Conservation (phyloP, 2,797 vertebrate species). For the Acestrorhynchus altus region DNA sequence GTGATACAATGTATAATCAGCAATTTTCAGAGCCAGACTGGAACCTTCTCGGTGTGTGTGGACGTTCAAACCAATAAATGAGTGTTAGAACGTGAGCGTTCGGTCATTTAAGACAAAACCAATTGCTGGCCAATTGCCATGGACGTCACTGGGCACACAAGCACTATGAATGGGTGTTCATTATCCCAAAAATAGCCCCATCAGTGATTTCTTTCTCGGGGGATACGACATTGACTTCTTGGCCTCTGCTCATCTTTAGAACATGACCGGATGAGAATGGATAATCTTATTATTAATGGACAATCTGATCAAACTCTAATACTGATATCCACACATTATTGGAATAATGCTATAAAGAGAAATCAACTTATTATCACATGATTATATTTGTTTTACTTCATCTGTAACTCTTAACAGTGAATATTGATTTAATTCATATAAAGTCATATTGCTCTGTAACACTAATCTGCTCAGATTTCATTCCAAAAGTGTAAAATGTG, state of each 20-base stretch:
- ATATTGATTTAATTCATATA: no score
- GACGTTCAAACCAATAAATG: background rate
- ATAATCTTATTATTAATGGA: background rate
- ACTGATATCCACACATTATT: no score
- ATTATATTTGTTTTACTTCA: no score
- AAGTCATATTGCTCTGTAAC: no score
- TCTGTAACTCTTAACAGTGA: no score
- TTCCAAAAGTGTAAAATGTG: no score
- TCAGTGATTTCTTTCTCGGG: background rate
- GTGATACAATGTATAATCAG: no score
- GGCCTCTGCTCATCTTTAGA: background rate
- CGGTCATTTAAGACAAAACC: background rate
- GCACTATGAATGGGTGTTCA: slow-evolving; percentile 6
- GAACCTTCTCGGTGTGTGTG: background rate
- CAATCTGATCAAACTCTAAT: background rate
- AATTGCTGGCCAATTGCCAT: background rate
- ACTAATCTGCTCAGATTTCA: no score
- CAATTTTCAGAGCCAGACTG: background rate
- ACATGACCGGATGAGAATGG: background rate
- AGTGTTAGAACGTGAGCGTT: background rate
- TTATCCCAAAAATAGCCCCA: slow-evolving; percentile 22
- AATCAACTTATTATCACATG: no score
- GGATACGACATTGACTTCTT: slow-evolving; percentile 4
- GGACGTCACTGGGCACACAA: background rate
- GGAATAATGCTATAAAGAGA: no score